phyloP scores from a whole-genome alignment of 2,797 vertebrate species.

The Tenualosa thibaudeaui region DNA sequence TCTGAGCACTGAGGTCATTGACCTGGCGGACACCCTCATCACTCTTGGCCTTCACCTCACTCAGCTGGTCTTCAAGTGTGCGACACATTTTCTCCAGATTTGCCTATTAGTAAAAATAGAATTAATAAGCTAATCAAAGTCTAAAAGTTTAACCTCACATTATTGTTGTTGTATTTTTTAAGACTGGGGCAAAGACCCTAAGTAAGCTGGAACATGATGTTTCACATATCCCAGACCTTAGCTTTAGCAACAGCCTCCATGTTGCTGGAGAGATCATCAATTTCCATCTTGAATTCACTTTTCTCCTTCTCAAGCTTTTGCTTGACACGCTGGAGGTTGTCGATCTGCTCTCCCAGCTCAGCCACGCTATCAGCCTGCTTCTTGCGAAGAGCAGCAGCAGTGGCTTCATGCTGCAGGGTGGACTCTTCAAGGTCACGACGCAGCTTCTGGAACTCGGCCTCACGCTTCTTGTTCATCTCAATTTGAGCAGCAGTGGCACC shows the following conservation, averaged over 20 bases:
- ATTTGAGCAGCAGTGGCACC: constrained; percentile 80
- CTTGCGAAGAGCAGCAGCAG: constrained; percentile 76
- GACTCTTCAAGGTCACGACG: constrained; percentile 83
- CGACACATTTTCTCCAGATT: constrained; percentile 85
- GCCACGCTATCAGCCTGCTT: constrained; percentile 85
- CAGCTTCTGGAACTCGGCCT: constrained; percentile 87
- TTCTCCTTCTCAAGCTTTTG: constrained; percentile 90
- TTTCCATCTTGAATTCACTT: constrained; percentile 88
- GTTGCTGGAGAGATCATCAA: constrained; percentile 83
- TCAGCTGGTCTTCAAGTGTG: constrained; percentile 82
- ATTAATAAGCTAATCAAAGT: too few species aligned
- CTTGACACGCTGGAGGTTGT: constrained; percentile 87
- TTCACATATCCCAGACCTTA: constrained; percentile 69
- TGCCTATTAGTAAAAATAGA: constrained; percentile 63
- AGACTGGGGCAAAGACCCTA: too few species aligned
- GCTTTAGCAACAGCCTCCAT: constrained; percentile 82
- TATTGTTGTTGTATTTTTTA: too few species aligned
- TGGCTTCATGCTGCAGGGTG: constrained; percentile 87
- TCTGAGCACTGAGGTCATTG: constrained; percentile 79
- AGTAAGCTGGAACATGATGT: too few species aligned
- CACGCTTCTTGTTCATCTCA: constrained; percentile 87
- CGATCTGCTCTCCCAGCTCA: constrained; percentile 85
- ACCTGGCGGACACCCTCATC: constrained; percentile 78
- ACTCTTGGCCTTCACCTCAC: constrained; percentile 80
- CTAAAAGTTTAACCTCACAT: too few species aligned